Base-by-base conservation (phyloP, 2,888 invertebrate species). In the Lepidonotus clava region DNA sequence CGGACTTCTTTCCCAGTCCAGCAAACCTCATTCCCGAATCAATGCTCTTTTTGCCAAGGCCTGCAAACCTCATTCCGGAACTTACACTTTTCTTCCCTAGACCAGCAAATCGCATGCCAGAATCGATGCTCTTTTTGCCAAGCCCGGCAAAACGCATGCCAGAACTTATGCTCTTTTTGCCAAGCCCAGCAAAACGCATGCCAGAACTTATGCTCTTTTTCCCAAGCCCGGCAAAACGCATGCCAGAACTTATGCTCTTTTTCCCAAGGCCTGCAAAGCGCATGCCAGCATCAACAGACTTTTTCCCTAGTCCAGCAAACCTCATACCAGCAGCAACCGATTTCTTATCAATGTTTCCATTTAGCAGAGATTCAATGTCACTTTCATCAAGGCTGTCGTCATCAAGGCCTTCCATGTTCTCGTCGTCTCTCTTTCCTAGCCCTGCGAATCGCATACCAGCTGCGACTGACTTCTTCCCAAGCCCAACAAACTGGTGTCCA, bases 381-480 rank as follows among this genome's bases (percentile, higher is more conserved):
- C 41, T 46, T 46, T 46, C 51, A 21, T 76, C 76, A 76, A 38
- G 0, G 38, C 21, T 5, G 21, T 76, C 34, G 11, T n/a, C 51
- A 32, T 80, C 28, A 18, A 71, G n/a, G 24, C 38, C 11, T 21
- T 71, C 71, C 71, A 71, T 71, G 24, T 71, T 71, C 38, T 80
- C 80, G 24, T 80, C 80, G 18, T 83, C 38, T 8, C 83, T 53
- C 38, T 85, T 85, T 21, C 85, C 85, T 51, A 85, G 46, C 4
- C 85, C 85, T 28, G 85, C 85, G 76, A 76, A 85, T 28, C 53
- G 38, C 85, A 85, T 85, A 21, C 85, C 85, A 21, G 76, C 36
- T 38, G 51, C 84, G 0, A 80, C 46, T 1, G 80, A 80, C 46
- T 80, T 80, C 34, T 80, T 80, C 32, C 80, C 80, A 21, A 80